phyloP scores from a whole-genome alignment of 2,888 invertebrate species.

The Rhorus exstirpatorius region DNA sequence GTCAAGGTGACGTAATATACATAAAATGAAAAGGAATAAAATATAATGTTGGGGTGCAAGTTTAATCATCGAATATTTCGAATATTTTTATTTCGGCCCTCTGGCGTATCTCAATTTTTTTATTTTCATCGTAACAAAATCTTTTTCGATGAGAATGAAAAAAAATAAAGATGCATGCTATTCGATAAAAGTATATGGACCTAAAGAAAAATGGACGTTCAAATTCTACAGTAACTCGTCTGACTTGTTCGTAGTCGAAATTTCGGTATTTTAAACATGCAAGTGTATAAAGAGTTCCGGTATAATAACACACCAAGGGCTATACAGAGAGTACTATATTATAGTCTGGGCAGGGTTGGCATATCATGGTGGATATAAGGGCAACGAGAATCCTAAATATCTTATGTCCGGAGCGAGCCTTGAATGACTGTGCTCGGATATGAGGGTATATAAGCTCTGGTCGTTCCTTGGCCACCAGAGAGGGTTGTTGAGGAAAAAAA shows the following conservation, averaged over 20 bases:
- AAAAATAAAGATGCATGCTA: no score
- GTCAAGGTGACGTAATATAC: no score
- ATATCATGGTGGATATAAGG: slow-evolving; percentile 41
- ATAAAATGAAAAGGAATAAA: no score
- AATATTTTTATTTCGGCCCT: no score
- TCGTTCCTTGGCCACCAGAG: slow-evolving; percentile 15
- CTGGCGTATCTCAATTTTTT: background rate
- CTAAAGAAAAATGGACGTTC: slow-evolving; percentile 8
- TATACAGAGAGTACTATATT: slow-evolving; percentile 30
- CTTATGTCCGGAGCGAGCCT: slow-evolving; percentile 73
- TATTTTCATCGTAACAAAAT: background rate
- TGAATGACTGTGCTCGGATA: slow-evolving; percentile 70
- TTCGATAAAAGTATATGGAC: background rate
- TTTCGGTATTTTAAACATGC: slow-evolving; percentile 34
- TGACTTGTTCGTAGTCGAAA: slow-evolving; percentile 1
- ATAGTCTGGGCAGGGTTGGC: slow-evolving; percentile 17
- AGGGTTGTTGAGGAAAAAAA: slow-evolving; percentile 2
- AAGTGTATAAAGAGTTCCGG: slow-evolving; percentile 7
- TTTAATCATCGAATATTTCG: no score
- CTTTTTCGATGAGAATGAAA: no score
- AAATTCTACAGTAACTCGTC: background rate
- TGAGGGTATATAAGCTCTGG: slow-evolving; percentile 37
- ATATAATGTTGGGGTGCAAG: no score
- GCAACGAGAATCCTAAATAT: slow-evolving; percentile 70
- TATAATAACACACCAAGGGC: slow-evolving; percentile 22